Evolutionary conservation across 2,113 vertebrate species (phyloP), one percentile per base, ranked within the genome.

Genomic region (Lophura nycthemera): DNA sequence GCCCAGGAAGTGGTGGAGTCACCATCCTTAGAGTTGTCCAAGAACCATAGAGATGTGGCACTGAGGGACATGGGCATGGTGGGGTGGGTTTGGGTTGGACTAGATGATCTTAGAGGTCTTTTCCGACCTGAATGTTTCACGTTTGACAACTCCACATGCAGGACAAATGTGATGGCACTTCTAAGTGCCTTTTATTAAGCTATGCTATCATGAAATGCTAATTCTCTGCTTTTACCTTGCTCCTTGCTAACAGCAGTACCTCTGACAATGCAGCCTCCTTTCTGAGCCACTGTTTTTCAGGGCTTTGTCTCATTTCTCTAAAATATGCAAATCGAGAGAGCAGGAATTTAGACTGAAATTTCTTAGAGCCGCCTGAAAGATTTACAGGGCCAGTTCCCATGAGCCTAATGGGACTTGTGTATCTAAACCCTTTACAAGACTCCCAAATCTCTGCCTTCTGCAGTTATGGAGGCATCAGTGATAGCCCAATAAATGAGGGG

Each of bases 401-500:
- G 42, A 38, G 29, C 30, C 59, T 86, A 69, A 94, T 48, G 52
- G 57, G 59, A 21, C 73, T 93, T 66, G 20, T 81, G 61, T 32
- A n/a, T 82, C 79, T 95, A 95, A 95, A 84, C 70, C 77, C 77
- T 65, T 83, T 72, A 54, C 36, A 86, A 90, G 92, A 64, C 43
- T 59, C 80, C 20, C 40, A 93, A 42, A 92, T 95, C 91, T 86
- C 79, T 65, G 79, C 25, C 76, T 96, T 94, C 34, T 88, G 82
- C 75, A 85, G 36, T 72, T 91, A 43, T 70, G 61, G 66, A 94
- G 36, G 43, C 66, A 65, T 79, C 76, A 65, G 0, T 76, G 76
- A 91, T 82, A 59, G 63, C 93, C 86, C 73, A 69, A 5, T 81
- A 95, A 94, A 88, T 93, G 85, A 95, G 54, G 24, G 61, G 63